Evolutionary conservation across 2,113 vertebrate species (phyloP).

Genomic region (Epinephelus moara): DNA sequence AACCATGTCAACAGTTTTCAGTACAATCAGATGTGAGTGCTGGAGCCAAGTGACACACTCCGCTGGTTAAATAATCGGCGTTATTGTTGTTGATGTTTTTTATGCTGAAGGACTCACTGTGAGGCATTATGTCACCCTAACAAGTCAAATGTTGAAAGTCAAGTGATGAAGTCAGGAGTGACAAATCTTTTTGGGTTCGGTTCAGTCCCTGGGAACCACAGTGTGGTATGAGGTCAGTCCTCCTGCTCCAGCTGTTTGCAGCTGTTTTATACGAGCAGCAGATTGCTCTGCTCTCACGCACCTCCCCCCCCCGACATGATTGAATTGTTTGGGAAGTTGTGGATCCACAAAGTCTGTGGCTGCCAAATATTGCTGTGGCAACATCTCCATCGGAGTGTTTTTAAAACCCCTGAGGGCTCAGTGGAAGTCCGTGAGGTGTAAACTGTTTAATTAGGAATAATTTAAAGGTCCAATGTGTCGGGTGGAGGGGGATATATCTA

Average conservation of each 20-base stretch:
- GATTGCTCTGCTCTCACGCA: not conserved
- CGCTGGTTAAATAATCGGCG: not conserved
- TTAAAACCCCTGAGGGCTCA: not conserved
- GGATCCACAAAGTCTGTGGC: not conserved
- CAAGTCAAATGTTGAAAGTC: not conserved
- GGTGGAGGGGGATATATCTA: too few relatives aligned
- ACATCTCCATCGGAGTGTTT: not conserved
- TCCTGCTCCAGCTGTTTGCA: slow-evolving; percentile 48
- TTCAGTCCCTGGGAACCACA: slow-evolving; percentile 15
- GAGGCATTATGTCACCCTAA: not conserved
- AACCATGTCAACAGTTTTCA: not conserved
- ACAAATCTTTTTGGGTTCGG: not conserved
- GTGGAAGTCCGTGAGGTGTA: not conserved
- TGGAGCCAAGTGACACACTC: not conserved
- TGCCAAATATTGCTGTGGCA: slow-evolving; percentile 27
- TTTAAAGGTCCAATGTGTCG: not conserved
- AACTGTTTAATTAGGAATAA: not conserved
- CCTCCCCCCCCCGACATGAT: not conserved
- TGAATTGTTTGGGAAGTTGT: slow-evolving; percentile 20
- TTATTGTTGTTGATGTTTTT: not conserved
- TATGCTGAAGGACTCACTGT: not conserved
- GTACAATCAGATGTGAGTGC: not conserved
- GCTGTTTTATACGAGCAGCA: slow-evolving; percentile 39
- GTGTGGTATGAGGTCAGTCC: slow-evolving; percentile 22
- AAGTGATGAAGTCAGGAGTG: not conserved